Evolutionary conservation across 2,113 vertebrate genomes (phyloP), one percentile per base, ranked within the genome.

Genomic region (Hepsetus odoe): DNA sequence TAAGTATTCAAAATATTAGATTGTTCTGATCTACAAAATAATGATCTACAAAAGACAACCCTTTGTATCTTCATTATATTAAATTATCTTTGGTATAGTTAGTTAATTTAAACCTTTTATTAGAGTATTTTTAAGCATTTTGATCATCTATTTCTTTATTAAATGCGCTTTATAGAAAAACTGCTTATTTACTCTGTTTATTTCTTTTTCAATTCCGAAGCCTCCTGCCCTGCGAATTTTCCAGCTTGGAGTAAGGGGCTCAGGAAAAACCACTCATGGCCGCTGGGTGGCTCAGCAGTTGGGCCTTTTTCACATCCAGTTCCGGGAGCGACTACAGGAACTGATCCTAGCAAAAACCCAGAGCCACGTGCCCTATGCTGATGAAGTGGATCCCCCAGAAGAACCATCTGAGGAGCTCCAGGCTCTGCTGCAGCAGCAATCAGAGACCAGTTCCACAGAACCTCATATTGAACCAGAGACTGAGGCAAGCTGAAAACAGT

Each of bases 241-340:
- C 77, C 69, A 97, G 42, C 81, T 99, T 22, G 98, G 98, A 1
- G 58, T 90, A 42, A 92, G 86, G 11, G 96, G 97, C 70, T 90
- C 95, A 30, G 98, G 96, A 22, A 98, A 97, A 92, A 96, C 93
- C 33, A 73, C 86, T 38, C 89, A 93, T 78, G 95, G 92, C 26
- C 88, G 91, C 74, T 91, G 91, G 89, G 67, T 97, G 61, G 95
- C 96, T 55, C 81, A 94, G 40, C 92, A 94, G 69, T 90, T 98
- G 44, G 94, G 93, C 9, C 86, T 99, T 78, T 98, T 99, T 81
- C 93, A 98, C 74, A 94, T 99, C 86, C 96, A 98, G 10, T 98
- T 96, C 88, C 92, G 94, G 62, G 95, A 98, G 85, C 86, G 87
- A 53, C 91, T 99, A 16, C 97, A 98, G 85, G 95, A 94, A 91